Base-by-base conservation (phyloP, 2,113 vertebrate species). In the Sylvilagus bachmani region DNA sequence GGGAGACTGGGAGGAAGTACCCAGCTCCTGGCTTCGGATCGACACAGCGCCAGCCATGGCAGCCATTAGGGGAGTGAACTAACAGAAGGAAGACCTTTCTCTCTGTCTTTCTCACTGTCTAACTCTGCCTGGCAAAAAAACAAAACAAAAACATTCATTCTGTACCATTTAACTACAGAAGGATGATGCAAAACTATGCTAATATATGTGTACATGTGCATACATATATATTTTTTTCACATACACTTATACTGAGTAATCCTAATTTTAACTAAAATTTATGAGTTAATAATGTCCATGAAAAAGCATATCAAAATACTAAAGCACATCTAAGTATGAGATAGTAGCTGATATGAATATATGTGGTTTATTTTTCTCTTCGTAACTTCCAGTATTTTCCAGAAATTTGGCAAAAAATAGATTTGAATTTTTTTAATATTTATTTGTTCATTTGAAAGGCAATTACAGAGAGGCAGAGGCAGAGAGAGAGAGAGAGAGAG, bases 351-450 rank as follows among this genome's bases (percentile, higher is more conserved):
- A 13, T 81, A 86, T 29, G 10, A 55, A 70, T 36, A 69, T 0
- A 66, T 25, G 16, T 81, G 7, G 27, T 67, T 80, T 58, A 25
- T 70, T 89, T 95, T 92, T 82, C 31, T 95, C 49, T 69, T 79
- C 5, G 33, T 64, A 29, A 69, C 81, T 92, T 95, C 61, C 2
- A 87, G 9, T 84, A 19, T 80, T 86, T 90, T 84, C 49, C 22
- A 95, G 92, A 80, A 62, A 73, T 44, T 88, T 51, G 69, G 49
- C 2, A 69, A 84, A 29, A 73, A 85, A 62, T 33, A 66, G 13
- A 78, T 73, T 94, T 67, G 71, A 96, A 62, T 69, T 92, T 92
- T 91, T 74, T 44, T 7, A 44, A 44, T 44, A 44, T 44, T 44
- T 44, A 44, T 44, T 44, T 44, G 44, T 44, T 44, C 44, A 44